Evolutionary conservation across 2,113 vertebrate genomes (phyloP).

Genomic region (Aramus guarauna): DNA sequence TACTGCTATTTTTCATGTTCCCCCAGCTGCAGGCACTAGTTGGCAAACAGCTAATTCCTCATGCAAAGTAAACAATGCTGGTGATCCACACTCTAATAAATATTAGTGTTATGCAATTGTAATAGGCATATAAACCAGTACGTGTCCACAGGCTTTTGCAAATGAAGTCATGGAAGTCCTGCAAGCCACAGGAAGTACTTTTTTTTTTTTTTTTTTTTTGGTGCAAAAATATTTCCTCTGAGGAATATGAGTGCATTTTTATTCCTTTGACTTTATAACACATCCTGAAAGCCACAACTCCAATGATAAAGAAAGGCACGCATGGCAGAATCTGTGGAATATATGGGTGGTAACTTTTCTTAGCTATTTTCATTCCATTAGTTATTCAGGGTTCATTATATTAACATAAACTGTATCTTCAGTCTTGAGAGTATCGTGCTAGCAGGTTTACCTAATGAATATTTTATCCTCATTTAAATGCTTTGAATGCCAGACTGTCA

Average conservation of each 20-base stretch:
- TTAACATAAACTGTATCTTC: background rate
- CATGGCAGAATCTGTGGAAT: background rate
- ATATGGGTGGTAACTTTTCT: background rate
- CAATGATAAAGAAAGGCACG: background rate
- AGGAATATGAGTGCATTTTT: background rate
- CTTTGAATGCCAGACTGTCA: background rate
- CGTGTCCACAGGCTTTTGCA: background rate
- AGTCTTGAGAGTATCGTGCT: background rate
- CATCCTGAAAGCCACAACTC: background rate
- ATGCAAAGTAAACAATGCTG: background rate
- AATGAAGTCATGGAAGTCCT: background rate
- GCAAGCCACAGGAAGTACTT: background rate
- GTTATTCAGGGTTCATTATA: slow-evolving; percentile 2
- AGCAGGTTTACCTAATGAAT: background rate
- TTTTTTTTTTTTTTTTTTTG: background rate
- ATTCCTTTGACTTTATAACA: background rate
- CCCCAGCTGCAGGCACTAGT: background rate
- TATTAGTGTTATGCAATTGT: background rate
- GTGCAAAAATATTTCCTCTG: background rate
- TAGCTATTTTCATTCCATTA: slow-evolving; percentile 6
- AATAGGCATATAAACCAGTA: background rate
- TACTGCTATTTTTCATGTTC: background rate
- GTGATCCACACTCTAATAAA: background rate
- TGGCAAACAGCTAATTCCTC: background rate
- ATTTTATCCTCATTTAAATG: background rate